Conservation (phyloP, 2,797 vertebrate species). For the Coilia nasus region DNA sequence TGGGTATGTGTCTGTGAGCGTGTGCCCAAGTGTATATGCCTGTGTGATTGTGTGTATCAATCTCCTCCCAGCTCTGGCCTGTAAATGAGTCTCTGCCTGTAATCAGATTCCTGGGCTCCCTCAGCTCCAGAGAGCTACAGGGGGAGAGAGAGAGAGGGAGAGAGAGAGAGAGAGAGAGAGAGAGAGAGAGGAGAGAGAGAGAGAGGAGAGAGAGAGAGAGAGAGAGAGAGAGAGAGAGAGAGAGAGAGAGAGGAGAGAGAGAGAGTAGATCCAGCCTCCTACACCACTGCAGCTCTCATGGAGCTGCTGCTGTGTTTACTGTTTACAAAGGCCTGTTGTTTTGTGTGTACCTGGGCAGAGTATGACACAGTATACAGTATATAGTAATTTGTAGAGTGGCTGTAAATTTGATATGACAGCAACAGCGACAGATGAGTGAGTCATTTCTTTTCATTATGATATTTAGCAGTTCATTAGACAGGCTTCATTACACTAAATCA, state of each 20-base stretch:
- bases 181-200: neutral
- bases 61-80: neutral
- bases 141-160: too few species aligned
- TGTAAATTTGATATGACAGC: too few species aligned
- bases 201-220: neutral
- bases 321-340: neutral
- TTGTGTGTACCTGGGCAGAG: neutral
- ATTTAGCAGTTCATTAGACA: too few species aligned
- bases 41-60: neutral
- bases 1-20: too few species aligned
- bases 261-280: too few species aligned
- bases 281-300: too few species aligned
- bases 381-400: neutral
- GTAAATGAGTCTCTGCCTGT: neutral
- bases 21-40: neutral
- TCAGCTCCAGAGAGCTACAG: neutral
- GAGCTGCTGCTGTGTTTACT: neutral
- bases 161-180: constrained; percentile 2
- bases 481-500: too few species aligned
- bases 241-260: too few species aligned
- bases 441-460: too few species aligned
- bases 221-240: too few species aligned
- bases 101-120: neutral
- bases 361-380: neutral
- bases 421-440: too few species aligned